These are phyloP conservation scores for Smithornis capensis DNA, from an alignment of 2,113 vertebrate genomes.

Conservation along the genomic window DNA sequence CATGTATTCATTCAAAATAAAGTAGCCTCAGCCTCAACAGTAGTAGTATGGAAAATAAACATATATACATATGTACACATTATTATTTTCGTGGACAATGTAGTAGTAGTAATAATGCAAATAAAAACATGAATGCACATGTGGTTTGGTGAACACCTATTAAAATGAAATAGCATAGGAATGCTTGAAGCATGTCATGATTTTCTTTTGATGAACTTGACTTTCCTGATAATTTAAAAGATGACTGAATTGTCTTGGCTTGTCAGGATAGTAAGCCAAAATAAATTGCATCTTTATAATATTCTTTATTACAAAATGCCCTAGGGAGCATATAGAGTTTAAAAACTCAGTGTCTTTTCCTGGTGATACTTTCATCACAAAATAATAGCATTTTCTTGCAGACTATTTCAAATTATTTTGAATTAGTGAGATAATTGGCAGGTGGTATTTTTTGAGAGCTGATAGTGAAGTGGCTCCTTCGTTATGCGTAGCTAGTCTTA, in stretches of 20 bases:
- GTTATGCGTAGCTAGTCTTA: neutral
- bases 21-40: neutral
- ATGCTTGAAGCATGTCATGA: neutral
- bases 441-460: neutral
- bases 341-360: neutral
- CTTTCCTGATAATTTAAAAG: neutral
- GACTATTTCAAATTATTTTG: neutral
- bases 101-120: neutral
- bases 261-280: neutral
- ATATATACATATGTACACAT: neutral
- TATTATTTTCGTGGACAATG: neutral
- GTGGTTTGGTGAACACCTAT: neutral
- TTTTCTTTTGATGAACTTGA: neutral
- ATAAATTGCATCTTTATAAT: neutral
- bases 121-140: neutral
- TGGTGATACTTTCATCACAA: neutral
- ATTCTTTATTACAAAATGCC: neutral
- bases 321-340: neutral
- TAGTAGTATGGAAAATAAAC: neutral
- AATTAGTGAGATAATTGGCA: neutral
- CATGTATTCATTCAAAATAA: neutral
- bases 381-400: constrained; percentile 5
- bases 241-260: neutral
- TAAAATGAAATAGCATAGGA: neutral
- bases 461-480: neutral